These are phyloP conservation scores for Grus americana DNA, from an alignment of 2,113 vertebrate genomes.

Conservation along the genomic window DNA sequence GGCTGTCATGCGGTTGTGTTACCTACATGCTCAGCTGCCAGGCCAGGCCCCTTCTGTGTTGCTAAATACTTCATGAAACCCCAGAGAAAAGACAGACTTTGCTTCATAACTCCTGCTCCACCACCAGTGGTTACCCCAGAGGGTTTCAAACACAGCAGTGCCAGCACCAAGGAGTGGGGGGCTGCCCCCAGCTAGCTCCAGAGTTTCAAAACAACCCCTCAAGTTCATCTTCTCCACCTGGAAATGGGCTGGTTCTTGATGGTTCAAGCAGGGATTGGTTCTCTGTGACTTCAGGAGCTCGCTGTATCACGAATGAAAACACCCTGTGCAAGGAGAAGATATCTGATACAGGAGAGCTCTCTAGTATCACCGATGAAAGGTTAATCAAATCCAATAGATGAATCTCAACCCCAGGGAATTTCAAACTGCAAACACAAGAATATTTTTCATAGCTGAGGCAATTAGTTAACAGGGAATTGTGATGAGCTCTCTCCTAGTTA, in stretches of 20 bases:
- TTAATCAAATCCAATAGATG: not conserved
- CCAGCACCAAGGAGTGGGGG: fast-evolving
- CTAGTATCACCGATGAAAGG: not conserved
- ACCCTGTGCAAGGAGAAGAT: not conserved
- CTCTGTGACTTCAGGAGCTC: not conserved
- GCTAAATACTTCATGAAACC: not conserved
- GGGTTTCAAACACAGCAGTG: not conserved
- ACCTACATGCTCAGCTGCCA: not conserved
- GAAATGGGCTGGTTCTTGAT: not conserved
- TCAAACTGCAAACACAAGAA: not conserved
- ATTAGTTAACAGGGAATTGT: not conserved
- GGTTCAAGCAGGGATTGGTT: not conserved
- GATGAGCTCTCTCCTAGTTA: not conserved
- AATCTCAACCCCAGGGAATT: not conserved
- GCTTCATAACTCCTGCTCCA: not conserved
- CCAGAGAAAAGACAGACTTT: not conserved
- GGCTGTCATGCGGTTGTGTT: not conserved
- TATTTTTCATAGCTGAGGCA: not conserved
- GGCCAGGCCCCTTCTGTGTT: not conserved
- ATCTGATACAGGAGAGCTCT: not conserved
- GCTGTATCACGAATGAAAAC: not conserved
- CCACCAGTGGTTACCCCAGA: not conserved
- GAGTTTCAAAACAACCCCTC: not conserved
- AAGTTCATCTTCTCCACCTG: not conserved
- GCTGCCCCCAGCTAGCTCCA: not conserved